Evolutionary conservation across 2,888 invertebrate species (phyloP).

Genomic region (Parascotia fuliginaria): DNA sequence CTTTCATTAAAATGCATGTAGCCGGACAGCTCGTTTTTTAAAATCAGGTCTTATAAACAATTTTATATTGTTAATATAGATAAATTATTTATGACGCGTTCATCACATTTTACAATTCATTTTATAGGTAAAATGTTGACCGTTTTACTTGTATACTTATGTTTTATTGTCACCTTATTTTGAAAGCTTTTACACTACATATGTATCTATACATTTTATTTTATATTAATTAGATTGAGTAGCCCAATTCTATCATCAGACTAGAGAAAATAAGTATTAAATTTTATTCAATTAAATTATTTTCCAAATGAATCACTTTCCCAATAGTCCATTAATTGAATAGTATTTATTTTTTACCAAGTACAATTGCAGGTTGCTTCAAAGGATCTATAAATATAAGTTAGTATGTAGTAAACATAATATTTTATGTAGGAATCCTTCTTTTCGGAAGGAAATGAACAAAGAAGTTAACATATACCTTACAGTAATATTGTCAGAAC

Average conservation of each 20-base stretch:
- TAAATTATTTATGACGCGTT: constrained; percentile 34
- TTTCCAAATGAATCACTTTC: constrained; percentile 58
- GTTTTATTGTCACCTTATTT: constrained; percentile 49
- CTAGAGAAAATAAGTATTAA: constrained; percentile 54
- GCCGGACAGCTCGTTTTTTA: constrained; percentile 10
- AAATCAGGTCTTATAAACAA: constrained; percentile 16
- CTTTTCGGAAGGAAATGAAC: constrained; percentile 57
- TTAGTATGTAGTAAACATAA: constrained; percentile 66
- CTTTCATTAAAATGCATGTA: constrained; percentile 20
- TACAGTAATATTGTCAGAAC: constrained; percentile 29
- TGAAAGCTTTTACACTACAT: constrained; percentile 50
- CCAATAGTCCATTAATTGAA: constrained; percentile 42
- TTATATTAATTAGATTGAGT: constrained; percentile 44
- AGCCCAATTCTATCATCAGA: constrained; percentile 48
- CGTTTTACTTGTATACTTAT: constrained; percentile 52
- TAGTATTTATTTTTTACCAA: constrained; percentile 62
- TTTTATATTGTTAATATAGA: constrained; percentile 25
- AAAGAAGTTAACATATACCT: constrained; percentile 52
- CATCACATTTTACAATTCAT: constrained; percentile 47
- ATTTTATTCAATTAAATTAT: constrained; percentile 35
- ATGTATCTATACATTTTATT: constrained; percentile 46
- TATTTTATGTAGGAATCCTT: constrained; percentile 54
- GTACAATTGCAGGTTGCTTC: constrained; percentile 76
- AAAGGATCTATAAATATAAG: constrained; percentile 66
- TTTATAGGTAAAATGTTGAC: constrained; percentile 52